A percentile compares a stretch with the other conserved stretches of the same genome.
These are phyloP conservation scores for Crioceris asparagi DNA, from an alignment of 2,888 invertebrate species.

Conservation along the genomic window DNA sequence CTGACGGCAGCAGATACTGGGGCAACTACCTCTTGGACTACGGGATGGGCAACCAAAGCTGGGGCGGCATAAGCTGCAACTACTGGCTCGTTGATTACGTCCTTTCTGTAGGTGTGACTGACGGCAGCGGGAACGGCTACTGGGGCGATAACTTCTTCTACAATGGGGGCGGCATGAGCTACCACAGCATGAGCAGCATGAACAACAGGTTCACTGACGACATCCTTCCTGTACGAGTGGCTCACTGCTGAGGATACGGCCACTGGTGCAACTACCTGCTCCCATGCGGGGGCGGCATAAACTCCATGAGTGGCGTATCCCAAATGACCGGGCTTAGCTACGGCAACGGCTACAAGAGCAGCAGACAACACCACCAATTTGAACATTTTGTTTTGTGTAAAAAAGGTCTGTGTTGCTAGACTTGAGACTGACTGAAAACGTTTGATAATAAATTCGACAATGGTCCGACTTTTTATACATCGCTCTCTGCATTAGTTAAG, in stretches of 20 bases:
- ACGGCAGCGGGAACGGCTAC: constrained; percentile 10
- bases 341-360: constrained; percentile 48
- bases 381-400: constrained; percentile 23
- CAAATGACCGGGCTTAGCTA: constrained; percentile 29
- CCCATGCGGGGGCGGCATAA: constrained; percentile 6
- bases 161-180: constrained; percentile 13
- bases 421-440: constrained; percentile 13
- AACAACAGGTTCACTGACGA: constrained; percentile 19
- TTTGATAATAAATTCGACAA: constrained; percentile 7
- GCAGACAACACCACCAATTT: constrained; percentile 38
- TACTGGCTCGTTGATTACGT: constrained; percentile 2
- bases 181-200: no score
- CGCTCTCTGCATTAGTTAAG: no score
- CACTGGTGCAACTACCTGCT: constrained; percentile 4
- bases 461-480: neutral
- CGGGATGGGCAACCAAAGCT: neutral
- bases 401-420: constrained; percentile 18
- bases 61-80: neutral
- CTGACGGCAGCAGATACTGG: constrained; percentile 7
- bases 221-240: constrained; percentile 21
- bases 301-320: constrained; percentile 7
- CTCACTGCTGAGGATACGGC: constrained; percentile 9
- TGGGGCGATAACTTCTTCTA: constrained; percentile 1
- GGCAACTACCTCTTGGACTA: neutral
- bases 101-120: constrained; percentile 4